Base-by-base conservation (phyloP, 2,113 vertebrate genomes). In the Sclerurus mexicanus region DNA sequence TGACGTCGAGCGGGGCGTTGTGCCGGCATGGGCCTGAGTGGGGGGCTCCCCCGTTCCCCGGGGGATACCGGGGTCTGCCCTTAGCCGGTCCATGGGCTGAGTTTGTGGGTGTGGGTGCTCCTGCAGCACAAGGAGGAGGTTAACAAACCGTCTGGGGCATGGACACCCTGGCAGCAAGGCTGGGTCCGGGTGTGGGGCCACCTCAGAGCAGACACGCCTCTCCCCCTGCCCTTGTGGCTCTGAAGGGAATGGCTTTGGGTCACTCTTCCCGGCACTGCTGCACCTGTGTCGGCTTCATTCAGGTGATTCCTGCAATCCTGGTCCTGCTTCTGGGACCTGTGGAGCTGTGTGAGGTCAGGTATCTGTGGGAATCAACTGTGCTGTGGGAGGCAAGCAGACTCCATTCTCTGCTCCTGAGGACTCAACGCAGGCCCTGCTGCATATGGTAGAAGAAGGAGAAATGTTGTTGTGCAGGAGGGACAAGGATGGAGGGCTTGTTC, bases 81-180 rank as follows among this genome's bases (percentile, higher is more conserved):
- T 3, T 33, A 0, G 33, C 12, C 16, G 1, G 8, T 20, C 7
- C 30, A 0, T 0, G 44, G 50, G 5, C 13, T 7, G 55, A 63
- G 8, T n/a, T 66, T 16, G 59, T 10, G 27, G 30, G 0, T n/a
- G 5, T 1, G 6, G 7, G 23, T 5, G 56, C 35, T 39, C 35
- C 66, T 3, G 22, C 4, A 16, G 53, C 39, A 3, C 13, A 0
- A 23, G 31, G 18, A 49, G 1, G 9, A 35, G 25, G 10, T 24
- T 49, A 3, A 28, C 4, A 3, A 44, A 40, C 0, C 3, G 0
- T 17, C 2, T 5, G 35, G 37, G 39, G 39, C 3, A 37, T 3
- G 0, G 5, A 21, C 18, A 25, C 12, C 73, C 14, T 6, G 37
- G 42, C n/a, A 9, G 39, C 3, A 0, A 46, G 58, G 37, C 28